These are phyloP conservation scores for Tor tambroides DNA, from an alignment of 2,113 vertebrate genomes.

Conservation along the genomic window DNA sequence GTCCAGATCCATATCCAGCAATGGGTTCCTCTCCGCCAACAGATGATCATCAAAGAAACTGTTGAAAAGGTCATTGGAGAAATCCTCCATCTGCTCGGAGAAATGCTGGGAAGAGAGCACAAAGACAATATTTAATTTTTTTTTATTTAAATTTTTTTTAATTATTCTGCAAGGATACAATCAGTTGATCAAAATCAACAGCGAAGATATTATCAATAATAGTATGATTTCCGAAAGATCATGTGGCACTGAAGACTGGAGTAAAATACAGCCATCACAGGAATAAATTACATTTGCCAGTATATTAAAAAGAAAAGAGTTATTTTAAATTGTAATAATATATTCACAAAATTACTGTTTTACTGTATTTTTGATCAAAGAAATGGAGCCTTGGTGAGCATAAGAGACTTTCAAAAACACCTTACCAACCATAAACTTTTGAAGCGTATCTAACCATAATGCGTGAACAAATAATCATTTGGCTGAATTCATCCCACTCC, in stretches of 20 bases:
- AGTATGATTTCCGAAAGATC: background rate
- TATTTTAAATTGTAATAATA: background rate
- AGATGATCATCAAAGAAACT: constrained; percentile 98
- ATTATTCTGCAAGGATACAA: background rate
- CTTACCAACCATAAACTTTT: background rate
- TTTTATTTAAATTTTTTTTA: background rate
- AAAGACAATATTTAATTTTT: background rate
- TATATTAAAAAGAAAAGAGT: background rate
- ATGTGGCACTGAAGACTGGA: background rate
- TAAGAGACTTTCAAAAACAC: background rate
- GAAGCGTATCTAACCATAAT: background rate
- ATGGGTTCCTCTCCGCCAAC: constrained; percentile 87
- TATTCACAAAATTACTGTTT: background rate
- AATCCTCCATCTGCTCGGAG: constrained; percentile 96
- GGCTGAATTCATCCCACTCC: background rate
- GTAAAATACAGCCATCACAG: background rate
- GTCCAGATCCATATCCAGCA: constrained; percentile 94
- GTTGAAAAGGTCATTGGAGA: constrained; percentile 96
- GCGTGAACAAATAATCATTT: background rate
- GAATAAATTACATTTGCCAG: background rate
- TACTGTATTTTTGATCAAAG: background rate
- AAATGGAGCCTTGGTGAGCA: background rate
- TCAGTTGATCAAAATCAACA: background rate
- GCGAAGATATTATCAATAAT: background rate
- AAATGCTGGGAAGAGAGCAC: constrained; percentile 80